Evolutionary conservation across 1,140 invertebrate genomes (phyloP), one percentile per base, ranked within the genome.

Genomic region (Scaptomyza montana): DNA sequence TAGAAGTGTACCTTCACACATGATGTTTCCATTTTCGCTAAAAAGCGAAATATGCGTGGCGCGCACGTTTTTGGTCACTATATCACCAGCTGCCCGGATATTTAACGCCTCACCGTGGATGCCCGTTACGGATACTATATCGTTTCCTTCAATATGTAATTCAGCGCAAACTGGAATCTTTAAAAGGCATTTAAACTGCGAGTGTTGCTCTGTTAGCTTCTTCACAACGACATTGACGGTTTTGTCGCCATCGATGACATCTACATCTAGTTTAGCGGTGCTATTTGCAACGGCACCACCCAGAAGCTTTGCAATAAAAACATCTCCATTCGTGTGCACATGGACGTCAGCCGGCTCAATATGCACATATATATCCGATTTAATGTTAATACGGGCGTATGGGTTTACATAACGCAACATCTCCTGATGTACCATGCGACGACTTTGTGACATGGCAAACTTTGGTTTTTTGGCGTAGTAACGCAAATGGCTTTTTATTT

Each of bases 321-420:
- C 82, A 76, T 92, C 69, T 0, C 84, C 86, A 43, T 70, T 80
- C 16, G 80, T 81, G 57, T 90, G 79, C 30, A 77, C 69, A 61
- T 87, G 75, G 1, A 91, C 77, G 63, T 92, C 87, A 0, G 74
- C 80, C 0, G 80, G 75, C 25, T 79, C 69, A 3, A 92, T 49
- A 36, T 67, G 72, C 2, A 92, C 16, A 9, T 61, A 71, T 5
- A 91, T 73, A 41, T 91, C 87, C 0, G 85, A 79, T 10, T 57
- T 59, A 0, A 92, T 64, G 53, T 89, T 92, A 16, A 92, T 91
- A 21, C 77, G 72, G 21, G 90, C 74, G 45, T 63, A 72, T 0
- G 89, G 89, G 59, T 90, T 87, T 77, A 91, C 73, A 65, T 91
- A 91, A 70, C 67, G 86, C 28, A 89, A 41, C 16, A 76, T 53